Base-by-base conservation (phyloP, 2,797 vertebrate species). In the Rhabdophis nuchalis region DNA sequence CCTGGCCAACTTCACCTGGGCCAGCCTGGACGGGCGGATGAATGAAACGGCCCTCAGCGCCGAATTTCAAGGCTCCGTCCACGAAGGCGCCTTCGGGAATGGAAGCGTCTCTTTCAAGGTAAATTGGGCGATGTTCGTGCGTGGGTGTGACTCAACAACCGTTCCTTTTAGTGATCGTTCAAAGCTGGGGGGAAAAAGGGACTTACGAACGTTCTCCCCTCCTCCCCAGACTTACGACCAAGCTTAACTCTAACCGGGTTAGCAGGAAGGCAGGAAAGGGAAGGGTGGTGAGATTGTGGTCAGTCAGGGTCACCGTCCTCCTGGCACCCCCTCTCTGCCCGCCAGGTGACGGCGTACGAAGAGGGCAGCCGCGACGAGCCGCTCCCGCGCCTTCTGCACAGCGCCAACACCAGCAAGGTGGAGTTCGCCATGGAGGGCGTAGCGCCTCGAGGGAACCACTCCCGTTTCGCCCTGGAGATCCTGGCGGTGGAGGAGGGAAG, bases 371-470 rank as follows among this genome's bases (percentile, higher is more conserved):
- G 98, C 0, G 97, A 94, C 0, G 0, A 1, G 0, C n/a, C 13
- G 0, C 98, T 98, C 95, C 99, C 99, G 60, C 96, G 97, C 87
- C 98, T 99, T 92, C 97, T 98, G 3, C 98, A 99, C 96, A 98
- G 97, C 0, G 97, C 97, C 0, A 98, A 99, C 97, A 98, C 98
- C 96, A 98, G 98, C 18, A 98, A 99, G 95, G 52, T 99, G 54
- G 95, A 94, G 56, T 97, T 99, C 54, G 36, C 96, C 93, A 91
- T 99, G 25, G 93, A 94, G 0, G 97, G 97, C 0, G 91, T 98
- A 27, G 29, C 29, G 0, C 97, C 98, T 0, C 95, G 97, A 1
- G 96, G 98, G 0, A 97, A 97, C 89, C 23, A 36, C 14, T 99
- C 99, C 10, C 95, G 97, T 0, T 99, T 99, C 3, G 32, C 86